Evolutionary conservation across 2,113 vertebrate species (phyloP).

Genomic region (Hemichromis elongatus): DNA sequence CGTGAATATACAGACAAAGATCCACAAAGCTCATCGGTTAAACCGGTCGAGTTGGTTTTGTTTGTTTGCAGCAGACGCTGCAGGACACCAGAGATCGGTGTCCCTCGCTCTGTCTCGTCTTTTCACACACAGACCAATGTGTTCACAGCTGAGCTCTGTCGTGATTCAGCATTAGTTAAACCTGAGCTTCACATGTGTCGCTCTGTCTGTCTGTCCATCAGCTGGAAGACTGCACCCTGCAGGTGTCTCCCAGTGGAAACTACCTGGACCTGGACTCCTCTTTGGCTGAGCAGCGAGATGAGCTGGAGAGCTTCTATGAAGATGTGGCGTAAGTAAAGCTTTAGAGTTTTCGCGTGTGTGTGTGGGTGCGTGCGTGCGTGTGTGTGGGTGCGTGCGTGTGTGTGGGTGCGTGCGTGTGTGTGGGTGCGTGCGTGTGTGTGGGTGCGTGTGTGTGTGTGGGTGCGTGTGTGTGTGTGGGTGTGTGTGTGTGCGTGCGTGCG

Average conservation of each 20-base stretch:
- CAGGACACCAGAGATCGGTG: neutral
- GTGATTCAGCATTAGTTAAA: neutral
- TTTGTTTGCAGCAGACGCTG: neutral
- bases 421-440: neutral
- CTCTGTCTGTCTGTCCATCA: constrained; percentile 36
- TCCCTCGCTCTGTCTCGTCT: neutral
- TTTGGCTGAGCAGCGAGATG: constrained; percentile 88
- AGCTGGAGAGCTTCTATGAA: constrained; percentile 87
- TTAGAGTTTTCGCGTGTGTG: no score
- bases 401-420: neutral
- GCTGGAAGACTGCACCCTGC: constrained; percentile 91
- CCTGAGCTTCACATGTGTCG: neutral
- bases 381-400: no score
- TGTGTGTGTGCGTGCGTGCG: neutral
- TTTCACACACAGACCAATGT: accelerated
- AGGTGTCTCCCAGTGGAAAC: constrained; percentile 83
- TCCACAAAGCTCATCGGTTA: neutral
- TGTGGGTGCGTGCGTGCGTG: neutral
- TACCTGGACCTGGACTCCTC: constrained; percentile 93
- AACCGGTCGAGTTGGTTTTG: neutral
- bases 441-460: neutral
- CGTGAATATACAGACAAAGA: neutral
- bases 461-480: neutral
- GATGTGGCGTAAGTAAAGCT: constrained; percentile 82
- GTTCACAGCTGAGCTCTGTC: neutral